Percentiles rank a stretch among this genome's conserved stretches.
phyloP scores from a whole-genome alignment of 1,140 invertebrate species.

The Solen grandis region DNA sequence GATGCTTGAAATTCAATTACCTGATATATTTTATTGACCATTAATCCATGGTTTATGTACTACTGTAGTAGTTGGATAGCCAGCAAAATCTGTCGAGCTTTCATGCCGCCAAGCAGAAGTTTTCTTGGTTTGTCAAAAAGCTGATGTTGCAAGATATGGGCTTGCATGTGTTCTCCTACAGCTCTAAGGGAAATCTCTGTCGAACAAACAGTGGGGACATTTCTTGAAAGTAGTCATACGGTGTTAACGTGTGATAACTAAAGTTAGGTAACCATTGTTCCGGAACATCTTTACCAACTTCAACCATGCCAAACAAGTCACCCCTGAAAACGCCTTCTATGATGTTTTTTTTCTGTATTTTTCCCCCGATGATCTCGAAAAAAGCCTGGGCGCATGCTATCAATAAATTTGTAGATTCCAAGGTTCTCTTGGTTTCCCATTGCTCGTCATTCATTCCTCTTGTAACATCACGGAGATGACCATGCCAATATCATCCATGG shows the following conservation, averaged over 20 bases:
- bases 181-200: constrained; percentile 45
- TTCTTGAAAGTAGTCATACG: constrained; percentile 51
- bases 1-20: constrained; percentile 57
- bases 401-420: not conserved
- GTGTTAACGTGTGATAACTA: not conserved
- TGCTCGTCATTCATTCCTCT: not conserved
- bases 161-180: constrained; percentile 61
- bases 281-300: constrained; percentile 47
- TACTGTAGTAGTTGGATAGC: constrained; percentile 59
- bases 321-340: not conserved
- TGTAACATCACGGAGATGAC: constrained; percentile 11
- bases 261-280: not conserved
- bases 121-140: constrained; percentile 47
- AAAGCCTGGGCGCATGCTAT: not conserved
- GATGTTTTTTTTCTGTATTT: not conserved
- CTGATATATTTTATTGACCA: constrained; percentile 58
- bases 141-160: constrained; percentile 37
- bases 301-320: constrained; percentile 38
- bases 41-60: constrained; percentile 65
- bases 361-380: constrained; percentile 39
- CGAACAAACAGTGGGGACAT: constrained; percentile 54
- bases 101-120: constrained; percentile 8
- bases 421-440: not conserved
- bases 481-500: constrained; percentile 34
- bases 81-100: constrained; percentile 53